Percentiles rank a stretch among this genome's conserved stretches.
Evolutionary conservation across 2,113 vertebrate species (phyloP).

Genomic region (Phyllostomus hastatus): DNA sequence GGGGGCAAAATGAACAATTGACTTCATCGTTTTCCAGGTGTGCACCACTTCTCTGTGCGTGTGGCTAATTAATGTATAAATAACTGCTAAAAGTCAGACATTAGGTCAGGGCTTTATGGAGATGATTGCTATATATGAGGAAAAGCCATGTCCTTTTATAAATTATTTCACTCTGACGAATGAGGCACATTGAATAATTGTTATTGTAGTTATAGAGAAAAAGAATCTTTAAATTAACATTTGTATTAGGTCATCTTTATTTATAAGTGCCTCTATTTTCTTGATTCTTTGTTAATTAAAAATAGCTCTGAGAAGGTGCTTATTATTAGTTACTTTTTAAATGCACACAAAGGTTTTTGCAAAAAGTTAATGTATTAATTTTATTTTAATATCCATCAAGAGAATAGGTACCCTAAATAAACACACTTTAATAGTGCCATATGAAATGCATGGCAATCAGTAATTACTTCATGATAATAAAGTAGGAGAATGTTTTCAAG

Average conservation of each 20-base stretch:
- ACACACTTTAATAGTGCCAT: not conserved
- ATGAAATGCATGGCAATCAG: not conserved
- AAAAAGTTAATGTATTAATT: not conserved
- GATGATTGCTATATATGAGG: not conserved
- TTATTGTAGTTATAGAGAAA: not conserved
- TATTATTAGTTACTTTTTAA: not conserved
- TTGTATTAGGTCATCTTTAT: not conserved
- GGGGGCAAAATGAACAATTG: not conserved
- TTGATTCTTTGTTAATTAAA: not conserved
- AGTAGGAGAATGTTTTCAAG: not conserved
- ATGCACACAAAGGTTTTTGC: not conserved
- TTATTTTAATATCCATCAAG: not conserved
- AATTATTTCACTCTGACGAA: not conserved
- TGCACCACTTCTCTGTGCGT: not conserved
- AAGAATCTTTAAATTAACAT: not conserved
- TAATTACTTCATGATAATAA: not conserved
- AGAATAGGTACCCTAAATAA: not conserved
- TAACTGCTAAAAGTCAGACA: not conserved
- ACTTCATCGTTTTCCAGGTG: conserved; percentile 32
- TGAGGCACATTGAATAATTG: not conserved
- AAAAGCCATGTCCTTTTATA: not conserved
- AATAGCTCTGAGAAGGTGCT: not conserved
- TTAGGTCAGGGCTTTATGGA: conserved; percentile 8
- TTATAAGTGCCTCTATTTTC: not conserved
- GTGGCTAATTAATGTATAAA: conserved; percentile 13